Conservation (phyloP, 1,140 invertebrate genomes). For the Ceratitis capitata region DNA sequence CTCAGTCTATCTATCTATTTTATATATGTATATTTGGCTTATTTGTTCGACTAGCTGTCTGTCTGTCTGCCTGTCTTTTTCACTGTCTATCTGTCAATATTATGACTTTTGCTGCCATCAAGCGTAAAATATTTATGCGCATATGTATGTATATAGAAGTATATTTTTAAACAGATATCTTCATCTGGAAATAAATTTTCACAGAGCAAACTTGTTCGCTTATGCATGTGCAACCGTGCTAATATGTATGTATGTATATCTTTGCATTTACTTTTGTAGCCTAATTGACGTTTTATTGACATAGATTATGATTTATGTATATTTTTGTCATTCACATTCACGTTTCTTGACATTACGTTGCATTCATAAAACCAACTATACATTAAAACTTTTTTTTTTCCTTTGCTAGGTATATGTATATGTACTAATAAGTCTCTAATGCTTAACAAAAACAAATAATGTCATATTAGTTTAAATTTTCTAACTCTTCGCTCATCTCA, state of each 20-base stretch:
- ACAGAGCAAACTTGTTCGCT: no score
- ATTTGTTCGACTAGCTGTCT: not conserved
- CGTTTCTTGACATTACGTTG: not conserved
- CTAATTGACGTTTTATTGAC: conserved; percentile 32
- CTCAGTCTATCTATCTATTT: not conserved
- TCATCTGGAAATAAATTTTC: not conserved
- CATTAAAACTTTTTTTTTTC: not conserved
- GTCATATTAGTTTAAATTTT: not conserved
- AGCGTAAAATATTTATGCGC: not conserved
- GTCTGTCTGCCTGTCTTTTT: not conserved
- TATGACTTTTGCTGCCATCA: conserved; percentile 9
- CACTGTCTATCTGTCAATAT: not conserved
- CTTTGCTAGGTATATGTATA: not conserved
- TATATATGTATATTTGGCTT: not conserved
- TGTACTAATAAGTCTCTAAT: not conserved
- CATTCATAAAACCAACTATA: not conserved
- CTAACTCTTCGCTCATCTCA: not conserved
- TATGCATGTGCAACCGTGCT: no score
- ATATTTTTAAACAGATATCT: not conserved
- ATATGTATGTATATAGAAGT: not conserved
- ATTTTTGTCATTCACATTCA: conserved; percentile 20
- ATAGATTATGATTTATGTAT: conserved; percentile 30
- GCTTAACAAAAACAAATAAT: not conserved
- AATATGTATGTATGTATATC: not conserved
- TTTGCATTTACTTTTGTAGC: not conserved